Evolutionary conservation across 2,888 invertebrate genomes (phyloP), one percentile per base, ranked within the genome.

Genomic region (Ormyrus rosae): DNA sequence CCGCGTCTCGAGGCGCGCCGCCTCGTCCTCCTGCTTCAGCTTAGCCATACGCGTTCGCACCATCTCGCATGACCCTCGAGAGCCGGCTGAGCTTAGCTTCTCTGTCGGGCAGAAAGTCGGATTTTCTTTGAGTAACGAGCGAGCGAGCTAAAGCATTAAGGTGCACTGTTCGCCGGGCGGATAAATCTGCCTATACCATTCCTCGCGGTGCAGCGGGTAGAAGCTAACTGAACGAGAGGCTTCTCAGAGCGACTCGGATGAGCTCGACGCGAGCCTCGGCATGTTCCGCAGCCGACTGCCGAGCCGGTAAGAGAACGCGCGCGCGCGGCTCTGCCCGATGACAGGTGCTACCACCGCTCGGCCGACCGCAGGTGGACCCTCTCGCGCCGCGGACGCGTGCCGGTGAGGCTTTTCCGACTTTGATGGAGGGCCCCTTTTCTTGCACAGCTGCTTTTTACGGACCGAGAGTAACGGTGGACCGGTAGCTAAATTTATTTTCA

Each of bases 1-100:
- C 34, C 34, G 0, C 34, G 34, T 4, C 34, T 4, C 7, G 53
- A 9, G 51, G 13, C 67, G 46, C 1, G 71, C 78, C 5, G 64
- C 51, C 48, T 45, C 71, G 13, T 80, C 65, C 75, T 81, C 69
- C n/a, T 34, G 75, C 84, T n/a, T 58, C 48, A 64, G 69, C 56
- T 45, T 60, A 71, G 6, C 77, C 69, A 58, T 78, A n/a, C 80
- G 58, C 61, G 80, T 82, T 82, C 83, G 84, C 80, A 83, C 83
- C 83, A 84, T 85, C 73, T 85, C 76, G 85, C 88, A 88, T 88
- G 81, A 84, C 6, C 58, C 3, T 6, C n/a, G 34, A 11, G 6
- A 6, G 13, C 19, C 45, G 9, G 19, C 34, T 5, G 19, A 5
- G 6, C 50, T n/a, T 0, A 19, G 8, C 56, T 51, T 67, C 46